Conservation (phyloP, 1,140 invertebrate genomes). For the Pseudoatta argentina region DNA sequence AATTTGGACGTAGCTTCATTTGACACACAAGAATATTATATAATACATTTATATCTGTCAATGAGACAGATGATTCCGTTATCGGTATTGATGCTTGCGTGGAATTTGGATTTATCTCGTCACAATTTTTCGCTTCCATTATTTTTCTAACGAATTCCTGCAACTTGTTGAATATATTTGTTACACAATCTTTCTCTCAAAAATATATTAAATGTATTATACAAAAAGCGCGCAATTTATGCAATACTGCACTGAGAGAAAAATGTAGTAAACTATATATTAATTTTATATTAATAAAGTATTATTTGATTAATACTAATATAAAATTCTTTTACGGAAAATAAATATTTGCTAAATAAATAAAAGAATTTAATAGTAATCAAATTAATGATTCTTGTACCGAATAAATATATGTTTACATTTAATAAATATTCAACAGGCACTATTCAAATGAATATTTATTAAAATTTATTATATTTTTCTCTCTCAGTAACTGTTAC, state of each 20-base stretch:
- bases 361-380: too few species aligned
- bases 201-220: not conserved
- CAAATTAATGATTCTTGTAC: too few species aligned
- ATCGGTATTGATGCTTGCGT: constrained; percentile 18
- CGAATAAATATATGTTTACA: too few species aligned
- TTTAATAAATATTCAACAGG: too few species aligned
- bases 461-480: too few species aligned
- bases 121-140: not conserved
- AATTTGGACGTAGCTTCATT: not conserved
- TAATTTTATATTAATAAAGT: too few species aligned
- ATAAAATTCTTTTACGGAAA: too few species aligned
- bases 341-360: too few species aligned
- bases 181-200: not conserved
- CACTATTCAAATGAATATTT: too few species aligned
- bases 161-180: constrained; percentile 10
- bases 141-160: not conserved
- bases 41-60: constrained; percentile 6
- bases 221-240: constrained; percentile 7
- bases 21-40: not conserved
- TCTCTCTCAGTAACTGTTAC: too few species aligned
- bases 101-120: constrained; percentile 8
- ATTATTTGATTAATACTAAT: too few species aligned
- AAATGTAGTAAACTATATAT: too few species aligned
- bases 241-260: not conserved
- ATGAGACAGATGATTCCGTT: constrained; percentile 19